phyloP scores from a whole-genome alignment of 2,797 vertebrate genomes.

The Benthosema pterotum region DNA sequence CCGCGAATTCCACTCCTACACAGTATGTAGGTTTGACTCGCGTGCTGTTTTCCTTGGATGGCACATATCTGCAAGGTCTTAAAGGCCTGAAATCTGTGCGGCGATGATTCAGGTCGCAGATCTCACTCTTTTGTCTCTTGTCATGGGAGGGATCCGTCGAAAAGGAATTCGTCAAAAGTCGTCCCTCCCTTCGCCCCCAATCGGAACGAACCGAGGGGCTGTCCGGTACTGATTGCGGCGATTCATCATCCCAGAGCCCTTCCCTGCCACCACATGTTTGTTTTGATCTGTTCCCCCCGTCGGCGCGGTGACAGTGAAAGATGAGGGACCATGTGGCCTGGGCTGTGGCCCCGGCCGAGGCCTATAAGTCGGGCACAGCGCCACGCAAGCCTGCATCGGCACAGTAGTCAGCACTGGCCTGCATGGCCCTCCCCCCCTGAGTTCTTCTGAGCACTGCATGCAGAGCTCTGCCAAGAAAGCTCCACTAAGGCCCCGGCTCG shows the following conservation, averaged over 20 bases:
- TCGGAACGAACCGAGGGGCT: conserved; percentile 33
- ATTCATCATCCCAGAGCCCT: conserved; percentile 75
- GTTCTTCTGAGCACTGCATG: conserved; percentile 33
- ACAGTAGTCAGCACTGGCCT: conserved; percentile 13
- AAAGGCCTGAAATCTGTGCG: not conserved
- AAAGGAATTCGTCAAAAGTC: conserved; percentile 48
- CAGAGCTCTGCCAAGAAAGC: conserved; percentile 6
- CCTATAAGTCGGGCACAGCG: conserved; percentile 20
- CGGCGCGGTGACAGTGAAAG: conserved; percentile 77
- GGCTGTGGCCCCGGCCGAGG: conserved; percentile 8
- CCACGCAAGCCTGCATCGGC: conserved; percentile 52
- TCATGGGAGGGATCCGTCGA: conserved; percentile 38
- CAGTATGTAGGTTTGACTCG: conserved; percentile 6
- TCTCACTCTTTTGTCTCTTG: conserved; percentile 45
- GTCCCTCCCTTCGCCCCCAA: conserved; percentile 62
- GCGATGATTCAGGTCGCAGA: conserved; percentile 57
- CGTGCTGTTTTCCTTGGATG: conserved; percentile 21
- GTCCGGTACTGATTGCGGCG: conserved; percentile 70
- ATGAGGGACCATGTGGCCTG: conserved; percentile 75
- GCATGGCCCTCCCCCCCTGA: not conserved
- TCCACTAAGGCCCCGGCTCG: conserved; percentile 4
- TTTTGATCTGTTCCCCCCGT: conserved; percentile 79
- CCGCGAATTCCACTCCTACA: conserved; percentile 7
- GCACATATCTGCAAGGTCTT: conserved; percentile 11
- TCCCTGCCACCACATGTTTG: conserved; percentile 77